Percentiles rank a stretch among this genome's conserved stretches.
Evolutionary conservation across 1,140 invertebrate genomes (phyloP).

Genomic region (Rhagoletis zephyria): DNA sequence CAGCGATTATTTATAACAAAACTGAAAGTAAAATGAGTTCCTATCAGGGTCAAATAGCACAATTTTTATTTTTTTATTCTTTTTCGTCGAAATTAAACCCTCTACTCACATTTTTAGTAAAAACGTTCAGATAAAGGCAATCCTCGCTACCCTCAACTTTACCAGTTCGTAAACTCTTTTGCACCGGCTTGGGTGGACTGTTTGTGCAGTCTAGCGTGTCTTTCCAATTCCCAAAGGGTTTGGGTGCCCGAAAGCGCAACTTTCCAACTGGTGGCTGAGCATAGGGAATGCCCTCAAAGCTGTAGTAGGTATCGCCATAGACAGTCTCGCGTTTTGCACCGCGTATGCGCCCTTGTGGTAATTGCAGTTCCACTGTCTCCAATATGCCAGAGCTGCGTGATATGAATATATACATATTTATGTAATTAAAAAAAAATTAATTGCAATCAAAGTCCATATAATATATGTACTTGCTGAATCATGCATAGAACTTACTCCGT

Average conservation of each 20-base stretch:
- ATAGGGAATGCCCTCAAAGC: slow-evolving; percentile 80
- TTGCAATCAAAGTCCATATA: too few relatives aligned
- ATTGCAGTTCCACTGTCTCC: slow-evolving; percentile 22
- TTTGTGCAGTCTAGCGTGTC: slow-evolving; percentile 63
- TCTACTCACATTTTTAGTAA: slow-evolving; percentile 63
- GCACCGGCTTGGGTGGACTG: slow-evolving; percentile 62
- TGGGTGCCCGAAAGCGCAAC: slow-evolving; percentile 77
- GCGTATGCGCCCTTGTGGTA: slow-evolving; percentile 64
- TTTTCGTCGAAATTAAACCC: too few relatives aligned
- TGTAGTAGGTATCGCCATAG: slow-evolving; percentile 69
- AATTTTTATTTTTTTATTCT: too few relatives aligned
- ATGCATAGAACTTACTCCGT: background rate
- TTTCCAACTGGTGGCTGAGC: slow-evolving; percentile 81
- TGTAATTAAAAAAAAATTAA: too few relatives aligned
- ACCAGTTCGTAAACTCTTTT: slow-evolving; percentile 60
- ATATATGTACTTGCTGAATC: too few relatives aligned
- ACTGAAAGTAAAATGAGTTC: too few relatives aligned
- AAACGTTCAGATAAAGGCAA: slow-evolving; percentile 73
- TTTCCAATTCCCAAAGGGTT: slow-evolving; percentile 73
- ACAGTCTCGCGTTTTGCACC: slow-evolving; percentile 61
- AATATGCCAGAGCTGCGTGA: background rate
- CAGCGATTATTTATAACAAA: too few relatives aligned
- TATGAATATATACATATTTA: background rate
- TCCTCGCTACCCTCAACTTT: slow-evolving; percentile 71
- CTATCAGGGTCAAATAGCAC: too few relatives aligned